Base-by-base conservation (phyloP, 2,888 invertebrate genomes). In the Hyalella azteca region DNA sequence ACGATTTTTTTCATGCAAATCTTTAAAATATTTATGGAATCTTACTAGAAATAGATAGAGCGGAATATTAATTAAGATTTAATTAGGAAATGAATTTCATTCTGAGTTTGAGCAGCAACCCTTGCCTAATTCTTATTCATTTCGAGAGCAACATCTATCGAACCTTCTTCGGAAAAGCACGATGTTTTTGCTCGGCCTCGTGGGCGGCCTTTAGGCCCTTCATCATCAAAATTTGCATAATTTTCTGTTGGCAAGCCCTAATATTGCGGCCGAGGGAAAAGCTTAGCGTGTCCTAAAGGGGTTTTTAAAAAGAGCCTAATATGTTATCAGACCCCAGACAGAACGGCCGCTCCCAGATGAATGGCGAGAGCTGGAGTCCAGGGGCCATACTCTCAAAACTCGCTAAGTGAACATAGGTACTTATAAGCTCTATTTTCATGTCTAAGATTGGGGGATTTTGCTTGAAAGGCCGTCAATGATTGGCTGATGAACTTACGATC, bases 171-270 rank as follows among this genome's bases (percentile, higher is more conserved):
- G n/a, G n/a, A n/a, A n/a, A n/a, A 13, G 54, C 26, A 9, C 54
- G 19, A 22, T 1, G 45, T 54, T 54, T 54, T 54, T 54, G 54
- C 22, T 22, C 22, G 22, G 22, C 29, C 26, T 54, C 26, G 22
- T 13, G 54, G 29, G 54, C 54, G 54, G 22, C 54, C 54, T 54
- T 22, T 22, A 54, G 54, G 54, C 19, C 54, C 26, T 54, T 54
- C 54, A 54, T 54, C 54, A 54, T 54, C 54, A 54, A 54, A 54
- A 54, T 54, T 54, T 54, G 54, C 54, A 54, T 54, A 54, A 54
- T 54, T 54, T 54, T 54, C 54, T 54, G 54, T 54, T 54, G 54
- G 54, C 54, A 54, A 54, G 54, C 54, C 26, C 54, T 54, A 54
- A 54, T 54, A 54, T 54, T 54, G 54, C 54, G 29, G 54, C 54